Percentiles rank a stretch among this genome's conserved stretches.
Conservation (phyloP, 2,797 vertebrate species). For the Clamator glandarius region DNA sequence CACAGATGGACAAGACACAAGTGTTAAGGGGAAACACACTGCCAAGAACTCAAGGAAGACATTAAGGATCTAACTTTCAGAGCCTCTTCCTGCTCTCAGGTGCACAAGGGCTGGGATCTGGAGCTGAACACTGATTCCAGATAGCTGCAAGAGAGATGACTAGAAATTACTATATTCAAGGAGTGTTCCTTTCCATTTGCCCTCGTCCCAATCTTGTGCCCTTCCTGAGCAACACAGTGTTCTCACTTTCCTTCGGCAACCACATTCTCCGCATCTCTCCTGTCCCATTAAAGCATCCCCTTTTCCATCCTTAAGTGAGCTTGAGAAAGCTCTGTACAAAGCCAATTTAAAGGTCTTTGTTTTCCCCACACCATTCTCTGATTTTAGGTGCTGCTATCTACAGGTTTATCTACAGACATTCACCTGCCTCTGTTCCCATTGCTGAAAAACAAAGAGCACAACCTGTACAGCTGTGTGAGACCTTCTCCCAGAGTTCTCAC, state of each 20-base stretch:
- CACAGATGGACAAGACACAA: neutral
- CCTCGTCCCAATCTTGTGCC: neutral
- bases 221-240: neutral
- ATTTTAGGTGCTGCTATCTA: neutral
- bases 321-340: neutral
- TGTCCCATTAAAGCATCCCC: neutral
- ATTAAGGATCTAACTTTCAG: neutral
- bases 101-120: neutral
- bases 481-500: neutral
- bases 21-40: fast-evolving
- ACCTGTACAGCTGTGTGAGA: neutral
- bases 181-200: neutral
- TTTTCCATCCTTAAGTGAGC: neutral
- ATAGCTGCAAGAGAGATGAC: neutral
- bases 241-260: neutral
- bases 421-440: neutral
- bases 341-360: neutral
- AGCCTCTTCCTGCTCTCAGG: neutral
- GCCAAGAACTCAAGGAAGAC: neutral
- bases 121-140: neutral
- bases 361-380: neutral
- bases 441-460: neutral
- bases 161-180: fast-evolving
- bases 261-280: neutral
- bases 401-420: neutral